These are phyloP conservation scores for Eupithecia exiguata DNA, from an alignment of 2,888 invertebrate genomes.

Conservation along the genomic window DNA sequence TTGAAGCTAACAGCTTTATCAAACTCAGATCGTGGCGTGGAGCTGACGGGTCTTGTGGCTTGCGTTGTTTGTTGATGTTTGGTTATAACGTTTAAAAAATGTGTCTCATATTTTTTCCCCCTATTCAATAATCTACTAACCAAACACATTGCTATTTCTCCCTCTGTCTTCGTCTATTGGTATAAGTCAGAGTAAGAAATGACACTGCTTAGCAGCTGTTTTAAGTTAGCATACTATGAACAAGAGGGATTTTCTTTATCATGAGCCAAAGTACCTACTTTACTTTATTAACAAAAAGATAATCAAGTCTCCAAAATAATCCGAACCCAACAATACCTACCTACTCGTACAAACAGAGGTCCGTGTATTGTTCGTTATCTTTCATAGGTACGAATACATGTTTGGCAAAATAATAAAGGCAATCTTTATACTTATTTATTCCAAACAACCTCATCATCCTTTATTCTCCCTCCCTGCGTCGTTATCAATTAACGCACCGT, in stretches of 20 bases:
- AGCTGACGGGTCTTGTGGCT: slow-evolving; percentile 19
- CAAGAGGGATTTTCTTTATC: not conserved
- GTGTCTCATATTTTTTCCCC: not conserved
- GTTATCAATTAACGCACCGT: not conserved
- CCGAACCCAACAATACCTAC: not conserved
- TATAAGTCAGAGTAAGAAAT: too few relatives aligned
- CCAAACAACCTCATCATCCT: not conserved
- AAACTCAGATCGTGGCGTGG: slow-evolving; percentile 16
- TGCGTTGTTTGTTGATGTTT: not conserved
- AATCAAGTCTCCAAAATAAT: not conserved
- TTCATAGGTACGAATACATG: not conserved
- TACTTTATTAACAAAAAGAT: not conserved
- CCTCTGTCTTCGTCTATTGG: too few relatives aligned
- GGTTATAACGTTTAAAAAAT: not conserved
- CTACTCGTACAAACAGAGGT: not conserved
- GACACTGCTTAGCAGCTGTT: too few relatives aligned
- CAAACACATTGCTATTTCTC: too few relatives aligned
- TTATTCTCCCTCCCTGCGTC: not conserved
- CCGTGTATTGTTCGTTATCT: slow-evolving; percentile 7
- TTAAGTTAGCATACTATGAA: too few relatives aligned
- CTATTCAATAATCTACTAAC: too few relatives aligned
- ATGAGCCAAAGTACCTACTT: not conserved
- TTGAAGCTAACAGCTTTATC: slow-evolving; percentile 13
- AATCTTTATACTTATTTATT: not conserved
- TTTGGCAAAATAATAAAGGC: slow-evolving; percentile 4